A percentile compares a stretch with the other conserved stretches of the same genome.
These are phyloP conservation scores for Meandrina meandrites DNA, from an alignment of 92 coral and sea anemone genomes.

Conservation along the genomic window DNA sequence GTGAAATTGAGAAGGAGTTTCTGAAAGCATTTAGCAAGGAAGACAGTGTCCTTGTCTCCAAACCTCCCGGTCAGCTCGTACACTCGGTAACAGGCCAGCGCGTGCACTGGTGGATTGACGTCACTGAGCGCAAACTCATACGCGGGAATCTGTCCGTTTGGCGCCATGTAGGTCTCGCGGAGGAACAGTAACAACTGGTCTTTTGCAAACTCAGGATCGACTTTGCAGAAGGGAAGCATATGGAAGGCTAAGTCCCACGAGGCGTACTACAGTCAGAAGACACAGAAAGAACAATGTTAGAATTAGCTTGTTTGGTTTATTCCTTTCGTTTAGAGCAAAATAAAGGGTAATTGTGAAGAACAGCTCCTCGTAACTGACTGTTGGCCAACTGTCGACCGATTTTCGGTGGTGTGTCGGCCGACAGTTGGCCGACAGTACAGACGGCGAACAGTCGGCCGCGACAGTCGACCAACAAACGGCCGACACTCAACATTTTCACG, in stretches of 20 bases:
- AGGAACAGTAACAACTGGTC: conserved; percentile 82
- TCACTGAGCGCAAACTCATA: conserved; percentile 95
- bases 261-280: no score
- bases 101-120: conserved; percentile 96
- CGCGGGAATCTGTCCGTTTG: conserved; percentile 92
- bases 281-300: no score
- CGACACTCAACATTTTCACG: no score
- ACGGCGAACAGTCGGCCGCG: no score
- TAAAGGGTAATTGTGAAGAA: no score
- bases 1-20: conserved; percentile 87
- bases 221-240: conserved; percentile 81
- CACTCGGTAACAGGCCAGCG: conserved; percentile 78
- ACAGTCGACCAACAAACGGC: no score
- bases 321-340: no score
- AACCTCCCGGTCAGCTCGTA: conserved; percentile 79
- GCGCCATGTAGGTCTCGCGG: conserved; percentile 92
- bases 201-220: conserved; percentile 92
- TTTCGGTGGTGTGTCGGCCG: no score
- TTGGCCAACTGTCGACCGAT: no score
- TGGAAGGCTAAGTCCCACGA: conserved; percentile 94
- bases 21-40: conserved; percentile 91
- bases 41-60: conserved; percentile 81
- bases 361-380: no score
- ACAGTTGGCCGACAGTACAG: no score
- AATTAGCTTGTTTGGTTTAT: no score